Percentiles rank a stretch among this genome's conserved stretches.
Conservation (phyloP, 1,140 invertebrate genomes). For the Grapholita molesta region DNA sequence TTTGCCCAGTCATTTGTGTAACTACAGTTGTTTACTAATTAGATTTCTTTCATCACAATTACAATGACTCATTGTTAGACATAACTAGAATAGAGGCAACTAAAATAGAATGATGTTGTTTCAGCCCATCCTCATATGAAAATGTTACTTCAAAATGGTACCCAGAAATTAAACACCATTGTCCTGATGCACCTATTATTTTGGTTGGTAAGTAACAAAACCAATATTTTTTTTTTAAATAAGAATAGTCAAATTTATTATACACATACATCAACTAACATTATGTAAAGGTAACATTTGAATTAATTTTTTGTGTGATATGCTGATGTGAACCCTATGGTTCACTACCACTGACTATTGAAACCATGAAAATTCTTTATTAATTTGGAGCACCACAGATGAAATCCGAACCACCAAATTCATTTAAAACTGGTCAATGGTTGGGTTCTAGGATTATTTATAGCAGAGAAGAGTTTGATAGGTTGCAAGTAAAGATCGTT, state of each 20-base stretch:
- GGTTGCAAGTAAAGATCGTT: slow-evolving; percentile 78
- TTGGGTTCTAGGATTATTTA: too few species aligned
- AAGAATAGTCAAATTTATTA: too few species aligned
- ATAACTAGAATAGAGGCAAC: neutral
- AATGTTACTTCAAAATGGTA: slow-evolving; percentile 99
- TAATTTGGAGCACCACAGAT: too few species aligned
- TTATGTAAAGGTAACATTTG: too few species aligned
- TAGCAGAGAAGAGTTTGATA: slow-evolving; percentile 76
- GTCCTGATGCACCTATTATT: slow-evolving; percentile 98
- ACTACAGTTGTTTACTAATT: neutral
- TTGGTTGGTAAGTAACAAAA: slow-evolving; percentile 87
- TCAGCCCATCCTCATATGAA: slow-evolving; percentile 97
- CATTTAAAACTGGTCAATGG: too few species aligned
- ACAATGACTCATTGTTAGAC: neutral
- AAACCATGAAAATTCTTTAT: too few species aligned
- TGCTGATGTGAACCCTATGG: too few species aligned
- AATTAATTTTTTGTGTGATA: too few species aligned
- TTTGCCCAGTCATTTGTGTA: neutral
- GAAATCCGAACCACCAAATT: too few species aligned
- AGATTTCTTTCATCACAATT: neutral
- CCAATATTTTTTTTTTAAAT: too few species aligned
- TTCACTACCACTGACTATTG: too few species aligned
- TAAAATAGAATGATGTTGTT: slow-evolving; percentile 32
- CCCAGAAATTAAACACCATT: slow-evolving; percentile 99
- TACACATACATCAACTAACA: too few species aligned